These are phyloP conservation scores for Meliscaeva auricollis DNA, from an alignment of 2,888 invertebrate species.

Conservation along the genomic window DNA sequence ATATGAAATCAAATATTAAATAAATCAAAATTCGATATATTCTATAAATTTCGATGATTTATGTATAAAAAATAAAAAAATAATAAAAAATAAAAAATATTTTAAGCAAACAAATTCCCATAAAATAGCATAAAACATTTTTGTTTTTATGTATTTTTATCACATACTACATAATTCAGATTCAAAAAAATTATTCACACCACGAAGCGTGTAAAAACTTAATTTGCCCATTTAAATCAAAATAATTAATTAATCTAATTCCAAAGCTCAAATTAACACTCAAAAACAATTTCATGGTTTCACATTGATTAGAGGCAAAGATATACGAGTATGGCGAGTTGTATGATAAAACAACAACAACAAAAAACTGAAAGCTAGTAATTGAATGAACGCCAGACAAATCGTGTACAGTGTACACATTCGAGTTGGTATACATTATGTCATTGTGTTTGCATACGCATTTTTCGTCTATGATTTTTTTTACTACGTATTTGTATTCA, in stretches of 20 bases:
- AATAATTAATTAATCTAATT: conserved; percentile 49
- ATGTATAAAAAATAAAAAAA: too few relatives aligned
- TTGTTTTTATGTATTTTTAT: not conserved
- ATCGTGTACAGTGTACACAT: not conserved
- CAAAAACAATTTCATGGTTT: conserved; percentile 41
- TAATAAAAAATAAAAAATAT: too few relatives aligned
- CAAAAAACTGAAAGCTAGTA: conserved; percentile 5
- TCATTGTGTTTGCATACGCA: not conserved
- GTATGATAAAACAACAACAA: not conserved
- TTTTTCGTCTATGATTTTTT: not conserved
- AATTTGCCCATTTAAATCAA: conserved; percentile 20
- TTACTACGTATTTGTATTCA: conserved; percentile 4
- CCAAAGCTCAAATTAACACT: conserved; percentile 32
- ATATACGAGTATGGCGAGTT: not conserved
- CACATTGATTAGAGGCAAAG: conserved; percentile 26
- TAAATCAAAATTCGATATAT: too few relatives aligned
- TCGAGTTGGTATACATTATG: not conserved
- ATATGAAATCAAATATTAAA: too few relatives aligned
- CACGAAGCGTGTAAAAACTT: conserved; percentile 11
- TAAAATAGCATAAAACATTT: too few relatives aligned
- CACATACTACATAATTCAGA: not conserved
- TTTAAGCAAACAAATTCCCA: too few relatives aligned
- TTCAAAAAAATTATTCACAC: conserved; percentile 26
- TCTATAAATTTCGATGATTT: too few relatives aligned
- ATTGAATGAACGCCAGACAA: conserved; percentile 18